phyloP scores from a whole-genome alignment of 2,888 invertebrate genomes.

The Morpho deidamia region DNA sequence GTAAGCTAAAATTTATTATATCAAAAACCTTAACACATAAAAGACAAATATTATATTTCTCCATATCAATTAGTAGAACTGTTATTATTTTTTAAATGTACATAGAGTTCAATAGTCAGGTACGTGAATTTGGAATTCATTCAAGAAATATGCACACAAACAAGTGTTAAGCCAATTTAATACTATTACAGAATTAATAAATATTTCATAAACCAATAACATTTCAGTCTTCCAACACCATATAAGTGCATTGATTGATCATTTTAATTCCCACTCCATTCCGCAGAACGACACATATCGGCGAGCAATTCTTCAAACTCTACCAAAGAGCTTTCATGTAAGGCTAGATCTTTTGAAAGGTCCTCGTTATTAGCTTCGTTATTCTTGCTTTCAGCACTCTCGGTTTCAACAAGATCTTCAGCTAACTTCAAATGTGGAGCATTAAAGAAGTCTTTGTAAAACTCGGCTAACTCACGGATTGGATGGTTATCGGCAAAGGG shows the following conservation, averaged over 20 bases:
- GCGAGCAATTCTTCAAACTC: slow-evolving; percentile 88
- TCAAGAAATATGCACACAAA: not conserved
- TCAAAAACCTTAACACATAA: too few relatives aligned
- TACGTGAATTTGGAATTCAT: slow-evolving; percentile 1
- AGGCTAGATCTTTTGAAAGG: slow-evolving; percentile 83
- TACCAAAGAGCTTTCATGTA: slow-evolving; percentile 84
- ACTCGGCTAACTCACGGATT: slow-evolving; percentile 86
- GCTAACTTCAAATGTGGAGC: slow-evolving; percentile 74
- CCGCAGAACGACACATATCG: slow-evolving; percentile 82
- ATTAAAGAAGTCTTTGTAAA: slow-evolving; percentile 89
- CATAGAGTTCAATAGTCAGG: not conserved
- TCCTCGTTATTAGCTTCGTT: slow-evolving; percentile 65
- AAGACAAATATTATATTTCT: not conserved
- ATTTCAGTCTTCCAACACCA: slow-evolving; percentile 13
- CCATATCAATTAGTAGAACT: not conserved
- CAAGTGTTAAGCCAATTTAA: slow-evolving; percentile 8
- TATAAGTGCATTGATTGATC: slow-evolving; percentile 31
- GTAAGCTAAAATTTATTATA: too few relatives aligned
- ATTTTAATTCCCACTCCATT: slow-evolving; percentile 73
- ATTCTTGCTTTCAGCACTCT: slow-evolving; percentile 36
- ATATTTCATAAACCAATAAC: slow-evolving; percentile 16
- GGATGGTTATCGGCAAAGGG: slow-evolving; percentile 87
- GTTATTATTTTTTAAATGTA: too few relatives aligned
- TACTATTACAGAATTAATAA: slow-evolving; percentile 15
- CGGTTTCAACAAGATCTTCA: slow-evolving; percentile 34